Evolutionary conservation across 2,888 invertebrate species (phyloP).

Genomic region (Machimus rusticus): DNA sequence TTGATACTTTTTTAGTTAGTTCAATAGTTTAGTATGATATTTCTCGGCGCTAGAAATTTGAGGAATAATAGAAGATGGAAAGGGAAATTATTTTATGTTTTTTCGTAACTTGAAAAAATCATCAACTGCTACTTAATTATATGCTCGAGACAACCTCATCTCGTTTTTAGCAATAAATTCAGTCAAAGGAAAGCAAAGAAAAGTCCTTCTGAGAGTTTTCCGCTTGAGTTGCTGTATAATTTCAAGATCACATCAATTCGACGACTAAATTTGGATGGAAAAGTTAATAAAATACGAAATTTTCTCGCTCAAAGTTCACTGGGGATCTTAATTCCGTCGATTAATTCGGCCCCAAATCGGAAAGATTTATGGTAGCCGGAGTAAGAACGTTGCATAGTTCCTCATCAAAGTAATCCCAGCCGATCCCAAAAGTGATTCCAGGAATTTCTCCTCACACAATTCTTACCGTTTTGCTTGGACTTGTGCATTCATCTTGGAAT

Average conservation of each 20-base stretch:
- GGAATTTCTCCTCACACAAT: constrained; percentile 23
- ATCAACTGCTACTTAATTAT: background rate
- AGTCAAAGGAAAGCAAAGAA: background rate
- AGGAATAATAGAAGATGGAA: background rate
- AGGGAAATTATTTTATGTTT: background rate
- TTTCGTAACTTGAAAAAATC: background rate
- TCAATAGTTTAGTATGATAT: too few relatives aligned
- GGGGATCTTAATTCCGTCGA: constrained; percentile 26
- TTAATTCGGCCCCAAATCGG: constrained; percentile 25
- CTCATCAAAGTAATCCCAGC: constrained; percentile 23
- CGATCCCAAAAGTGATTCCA: constrained; percentile 28
- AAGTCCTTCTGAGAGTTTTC: background rate
- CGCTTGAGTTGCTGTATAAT: background rate
- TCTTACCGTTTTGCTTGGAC: constrained; percentile 6
- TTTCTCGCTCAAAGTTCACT: background rate
- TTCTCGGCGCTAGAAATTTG: too few relatives aligned
- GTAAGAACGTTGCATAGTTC: constrained; percentile 23
- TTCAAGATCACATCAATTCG: background rate
- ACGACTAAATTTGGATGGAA: background rate
- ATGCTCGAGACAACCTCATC: background rate
- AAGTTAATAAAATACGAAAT: constrained; percentile 9
- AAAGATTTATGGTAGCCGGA: constrained; percentile 8
- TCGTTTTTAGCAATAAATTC: background rate
- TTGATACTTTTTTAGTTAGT: background rate
- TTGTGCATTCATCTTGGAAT: constrained; percentile 30